Percentiles rank a stretch among this genome's conserved stretches.
These are phyloP conservation scores for Actinopyga echinites DNA, from an alignment of 53 echinoderm and acorn worm genomes.

Conservation along the genomic window DNA sequence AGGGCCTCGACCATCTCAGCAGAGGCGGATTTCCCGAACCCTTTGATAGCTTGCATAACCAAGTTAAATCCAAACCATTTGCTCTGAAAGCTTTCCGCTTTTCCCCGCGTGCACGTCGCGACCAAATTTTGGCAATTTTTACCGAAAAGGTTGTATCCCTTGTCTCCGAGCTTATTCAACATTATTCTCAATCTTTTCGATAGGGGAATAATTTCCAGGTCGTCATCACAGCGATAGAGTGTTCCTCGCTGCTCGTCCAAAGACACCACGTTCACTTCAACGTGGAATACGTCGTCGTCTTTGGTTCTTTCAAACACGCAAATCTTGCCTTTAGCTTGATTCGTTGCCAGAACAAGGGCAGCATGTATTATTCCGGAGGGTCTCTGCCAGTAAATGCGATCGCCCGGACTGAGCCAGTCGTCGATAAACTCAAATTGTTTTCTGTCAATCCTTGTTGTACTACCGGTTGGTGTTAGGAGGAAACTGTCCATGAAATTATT, in stretches of 20 bases:
- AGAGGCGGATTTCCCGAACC: slow-evolving; percentile 20
- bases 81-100: slow-evolving; percentile 16
- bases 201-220: slow-evolving; percentile 3
- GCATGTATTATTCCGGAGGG: slow-evolving; percentile 30
- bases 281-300: background rate
- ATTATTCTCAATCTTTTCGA: slow-evolving; percentile 16
- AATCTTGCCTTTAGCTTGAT: background rate
- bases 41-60: slow-evolving; percentile 7
- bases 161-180: slow-evolving; percentile 17
- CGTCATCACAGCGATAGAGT: slow-evolving; percentile 34
- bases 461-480: slow-evolving; percentile 8
- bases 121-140: slow-evolving; percentile 28
- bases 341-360: background rate
- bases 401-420: slow-evolving; percentile 15
- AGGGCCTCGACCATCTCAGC: slow-evolving; percentile 14
- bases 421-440: slow-evolving; percentile 6
- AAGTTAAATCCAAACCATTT: slow-evolving; percentile 31
- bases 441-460: slow-evolving; percentile 3
- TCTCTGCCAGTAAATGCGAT: slow-evolving; percentile 28
- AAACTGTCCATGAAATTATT: background rate
- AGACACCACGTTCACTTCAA: background rate
- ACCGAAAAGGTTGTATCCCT: slow-evolving; percentile 30
- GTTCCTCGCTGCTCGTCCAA: background rate
- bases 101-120: background rate
- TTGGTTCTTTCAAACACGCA: slow-evolving; percentile 14